Base-by-base conservation (phyloP, 1,140 invertebrate species). In the Tetramorium parvispinum region DNA sequence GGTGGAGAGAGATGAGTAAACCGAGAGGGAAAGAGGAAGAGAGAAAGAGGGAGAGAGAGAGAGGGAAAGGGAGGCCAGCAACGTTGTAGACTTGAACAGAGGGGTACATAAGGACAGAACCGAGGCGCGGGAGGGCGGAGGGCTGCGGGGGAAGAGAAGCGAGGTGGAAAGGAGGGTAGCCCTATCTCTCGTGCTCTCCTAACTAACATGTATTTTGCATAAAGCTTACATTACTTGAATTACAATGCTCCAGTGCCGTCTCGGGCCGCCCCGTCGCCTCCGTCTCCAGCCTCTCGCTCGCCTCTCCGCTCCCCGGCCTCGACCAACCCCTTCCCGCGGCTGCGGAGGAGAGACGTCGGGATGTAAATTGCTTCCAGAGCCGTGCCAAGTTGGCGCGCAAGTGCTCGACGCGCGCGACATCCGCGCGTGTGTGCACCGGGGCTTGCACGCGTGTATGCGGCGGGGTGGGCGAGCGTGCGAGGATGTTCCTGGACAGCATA, bases 161-260 rank as follows among this genome's bases (percentile, higher is more conserved):
- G 71, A 61, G 43, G 78, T 65, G 43, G 85, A 76, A 70, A 66
- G 65, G 75, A 68, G 86, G 89, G 83, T 88, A 90, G 85, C 87
- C 93, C 93, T 93, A 93, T 94, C 93, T 94, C 93, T 94, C 92
- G 88, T 93, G 93, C 93, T 93, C 93, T 94, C 91, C 93, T 94
- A 94, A 94, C 93, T 94, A 94, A 94, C 94, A 94, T 94, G 93
- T 94, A 94, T 94, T 94, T 94, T 94, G 94, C 94, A 94, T 94
- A 94, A 94, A 94, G 93, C 94, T 94, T 94, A 94, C 93, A 94
- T 94, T 94, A 94, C 93, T 94, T 94, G 94, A 94, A 94, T 94
- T 94, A 94, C 94, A 94, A 94, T 94, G 92, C 93, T 93, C 90
- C 92, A 87, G 75, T 88, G 88, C 89, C 91, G 91, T 92, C 92